Base-by-base conservation (phyloP, 2,888 invertebrate species). In the Allophyes oxyacanthae region DNA sequence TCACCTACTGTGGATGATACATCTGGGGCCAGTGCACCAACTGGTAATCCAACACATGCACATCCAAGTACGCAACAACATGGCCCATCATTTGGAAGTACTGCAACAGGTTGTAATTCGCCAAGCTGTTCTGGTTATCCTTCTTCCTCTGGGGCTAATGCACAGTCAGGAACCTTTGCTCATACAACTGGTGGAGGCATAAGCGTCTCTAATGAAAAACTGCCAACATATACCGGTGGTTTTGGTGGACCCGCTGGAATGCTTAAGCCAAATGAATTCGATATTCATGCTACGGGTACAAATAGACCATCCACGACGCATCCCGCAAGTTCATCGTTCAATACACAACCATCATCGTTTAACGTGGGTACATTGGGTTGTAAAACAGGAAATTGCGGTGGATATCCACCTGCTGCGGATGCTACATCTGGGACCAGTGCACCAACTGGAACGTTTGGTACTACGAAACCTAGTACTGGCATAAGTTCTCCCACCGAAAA, bases 201-300 rank as follows among this genome's bases (percentile, higher is more conserved):
- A n/a, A n/a, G n/a, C n/a, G 43, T 8, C 32, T 7, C 49, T 11
- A 49, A 6, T 37, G 45, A 62, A 36, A 55, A 79, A 48, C 49
- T 63, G 14, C 77, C 82, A n/a, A 26, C 46, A 3, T 87, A 87
- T 44, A 77, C 80, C n/a, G 84, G 85, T 44, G 83, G 85, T 0
- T 88, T 88, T 62, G 87, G 86, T 14, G 88, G 82, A 9, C 78
- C 84, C n/a, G 14, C 72, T 44, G 85, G 85, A 28, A 55, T 72
- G 43, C 55, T 76, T 30, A 79, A 72, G 50, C 73, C 75, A 20
- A 60, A 67, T 57, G 71, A 65, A 50, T 48, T 43, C 57, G 36
- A 58, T 40, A 37, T 59, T 30, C 60, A 55, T 28, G 44, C 40
- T 36, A 26, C 55, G 60, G 53, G 54, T 14, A 34, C 51, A 20